Base-by-base conservation (phyloP, 2,888 invertebrate species). In the Mantis religiosa region DNA sequence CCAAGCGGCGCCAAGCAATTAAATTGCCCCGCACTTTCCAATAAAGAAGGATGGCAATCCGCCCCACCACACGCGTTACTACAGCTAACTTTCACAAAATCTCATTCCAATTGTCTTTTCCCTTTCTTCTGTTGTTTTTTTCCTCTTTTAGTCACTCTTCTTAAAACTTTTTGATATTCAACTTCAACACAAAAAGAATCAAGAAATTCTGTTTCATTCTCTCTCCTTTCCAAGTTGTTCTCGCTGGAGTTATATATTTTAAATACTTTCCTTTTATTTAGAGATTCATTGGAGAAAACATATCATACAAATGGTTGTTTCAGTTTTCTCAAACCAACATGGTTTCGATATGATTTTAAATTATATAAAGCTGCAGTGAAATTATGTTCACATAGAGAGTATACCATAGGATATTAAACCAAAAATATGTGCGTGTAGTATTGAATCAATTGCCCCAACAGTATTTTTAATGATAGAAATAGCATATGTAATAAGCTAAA, bases 1-100 rank as follows among this genome's bases (percentile, higher is more conserved):
- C 83, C 88, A 27, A 28, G 54, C 88, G 84, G 85, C 86, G 88
- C 89, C 90, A 88, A 89, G 90, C 90, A 90, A 90, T 90, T 90
- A 90, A 90, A 90, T 90, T 90, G 90, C 89, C 87, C 88, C 83
- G 30, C 89, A 90, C 90, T 90, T 90, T 90, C 90, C 90, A 90
- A 90, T 90, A 90, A 89, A 90, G 89, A 90, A 90, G 89, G 87
- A 88, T 89, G 90, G 89, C 83, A 34, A 83, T 41, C 28, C 34
- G 83, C 89, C 54, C 81, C 83, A 83, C 88, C 27, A 84, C 84
- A 71, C 54, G 54, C 54, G 54, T 71, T 71, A 71, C 54, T 71
- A 71, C 54, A 71, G 90, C 90, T 89, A 90, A 90, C 87, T 90
- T 87, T 90, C 89, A 88, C 82, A 87, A 90, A 90, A 90, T 90